phyloP scores from a whole-genome alignment of 2,888 invertebrate species.

The Scaeva pyrastri region DNA sequence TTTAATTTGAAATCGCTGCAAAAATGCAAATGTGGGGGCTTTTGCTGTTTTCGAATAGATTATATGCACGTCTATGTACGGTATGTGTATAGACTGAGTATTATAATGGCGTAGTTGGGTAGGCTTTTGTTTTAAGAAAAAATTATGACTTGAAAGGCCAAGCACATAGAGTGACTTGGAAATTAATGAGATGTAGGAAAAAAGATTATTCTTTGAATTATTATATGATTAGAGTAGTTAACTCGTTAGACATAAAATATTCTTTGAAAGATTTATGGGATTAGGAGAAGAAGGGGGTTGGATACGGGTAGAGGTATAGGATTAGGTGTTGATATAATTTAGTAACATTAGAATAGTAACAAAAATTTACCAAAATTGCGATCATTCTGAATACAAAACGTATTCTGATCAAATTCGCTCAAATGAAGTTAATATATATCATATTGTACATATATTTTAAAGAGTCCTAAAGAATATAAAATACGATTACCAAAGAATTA shows the following conservation, averaged over 20 bases:
- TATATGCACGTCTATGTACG: too few relatives aligned
- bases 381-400: too few relatives aligned
- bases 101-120: conserved; percentile 21
- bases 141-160: conserved; percentile 34
- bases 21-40: conserved; percentile 66
- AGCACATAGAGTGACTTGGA: conserved; percentile 11
- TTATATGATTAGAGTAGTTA: not conserved
- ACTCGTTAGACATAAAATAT: not conserved
- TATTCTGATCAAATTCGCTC: too few relatives aligned
- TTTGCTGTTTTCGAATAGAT: not conserved
- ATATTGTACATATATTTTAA: too few relatives aligned
- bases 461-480: too few relatives aligned
- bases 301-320: too few relatives aligned
- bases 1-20: conserved; percentile 70
- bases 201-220: conserved; percentile 22
- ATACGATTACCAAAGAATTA: too few relatives aligned
- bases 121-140: conserved; percentile 16
- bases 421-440: too few relatives aligned
- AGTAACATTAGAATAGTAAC: too few relatives aligned
- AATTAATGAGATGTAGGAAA: conserved; percentile 18
- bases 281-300: not conserved
- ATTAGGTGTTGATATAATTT: not conserved
- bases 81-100: not conserved
- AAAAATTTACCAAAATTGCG: too few relatives aligned
- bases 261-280: not conserved